These are phyloP conservation scores for Alentia gelatinosa DNA, from an alignment of 2,888 invertebrate genomes.

Conservation along the genomic window DNA sequence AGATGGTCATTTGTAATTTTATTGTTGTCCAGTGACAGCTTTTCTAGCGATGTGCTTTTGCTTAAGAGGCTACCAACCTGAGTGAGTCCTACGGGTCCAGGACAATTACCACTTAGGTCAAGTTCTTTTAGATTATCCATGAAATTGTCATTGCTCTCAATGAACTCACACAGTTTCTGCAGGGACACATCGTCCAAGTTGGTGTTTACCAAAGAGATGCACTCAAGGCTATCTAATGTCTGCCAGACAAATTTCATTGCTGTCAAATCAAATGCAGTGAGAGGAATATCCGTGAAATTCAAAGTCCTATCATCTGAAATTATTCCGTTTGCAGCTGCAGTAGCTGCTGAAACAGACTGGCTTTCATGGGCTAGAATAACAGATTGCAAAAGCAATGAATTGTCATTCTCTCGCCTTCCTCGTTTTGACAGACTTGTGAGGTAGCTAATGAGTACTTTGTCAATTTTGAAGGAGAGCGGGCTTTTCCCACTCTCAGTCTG, in stretches of 20 bases:
- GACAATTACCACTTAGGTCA: not conserved
- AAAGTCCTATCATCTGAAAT: not conserved
- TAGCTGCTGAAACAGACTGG: not conserved
- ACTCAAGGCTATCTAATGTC: not conserved
- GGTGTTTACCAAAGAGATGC: not conserved
- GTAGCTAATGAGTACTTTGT: not conserved
- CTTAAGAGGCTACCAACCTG: not conserved
- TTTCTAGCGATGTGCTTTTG: not conserved
- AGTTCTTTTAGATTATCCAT: too few relatives aligned
- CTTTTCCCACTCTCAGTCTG: not conserved
- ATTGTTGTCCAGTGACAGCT: not conserved
- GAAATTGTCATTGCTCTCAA: not conserved
- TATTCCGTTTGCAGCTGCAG: not conserved
- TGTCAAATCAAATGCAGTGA: not conserved
- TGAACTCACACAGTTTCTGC: not conserved
- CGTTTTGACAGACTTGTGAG: not conserved
- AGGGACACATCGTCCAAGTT: not conserved
- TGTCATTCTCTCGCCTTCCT: not conserved
- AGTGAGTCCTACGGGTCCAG: not conserved
- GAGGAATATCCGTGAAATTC: not conserved
- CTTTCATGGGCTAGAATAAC: not conserved
- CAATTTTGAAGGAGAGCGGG: not conserved
- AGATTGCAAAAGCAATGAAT: not conserved
- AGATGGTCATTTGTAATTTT: not conserved
- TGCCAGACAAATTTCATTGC: not conserved